Evolutionary conservation across 2,797 vertebrate genomes (phyloP).

Genomic region (Gila robusta): DNA sequence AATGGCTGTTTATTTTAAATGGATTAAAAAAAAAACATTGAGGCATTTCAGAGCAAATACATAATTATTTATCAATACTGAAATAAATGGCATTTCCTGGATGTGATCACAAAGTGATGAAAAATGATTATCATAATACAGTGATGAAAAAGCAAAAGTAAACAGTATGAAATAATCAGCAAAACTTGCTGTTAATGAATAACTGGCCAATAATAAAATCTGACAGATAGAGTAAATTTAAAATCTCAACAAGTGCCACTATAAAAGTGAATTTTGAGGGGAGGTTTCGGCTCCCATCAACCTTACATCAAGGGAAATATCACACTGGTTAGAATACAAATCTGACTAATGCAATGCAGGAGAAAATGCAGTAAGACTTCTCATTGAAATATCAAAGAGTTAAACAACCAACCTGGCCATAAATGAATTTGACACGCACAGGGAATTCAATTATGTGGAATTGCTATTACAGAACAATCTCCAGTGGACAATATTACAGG

Average conservation of each 20-base stretch:
- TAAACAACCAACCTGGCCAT: conserved; percentile 18
- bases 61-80: conserved; percentile 1
- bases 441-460: conserved; percentile 38
- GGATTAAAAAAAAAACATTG: not conserved
- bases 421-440: conserved; percentile 13
- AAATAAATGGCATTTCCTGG: not conserved
- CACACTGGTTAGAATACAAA: conserved; percentile 28
- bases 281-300: not conserved
- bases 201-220: not conserved
- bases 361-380: conserved; percentile 37
- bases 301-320: conserved; percentile 36
- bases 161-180: not conserved
- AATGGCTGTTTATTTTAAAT: not conserved
- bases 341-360: conserved; percentile 38
- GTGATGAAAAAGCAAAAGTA: not conserved
- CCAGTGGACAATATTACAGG: conserved; percentile 22
- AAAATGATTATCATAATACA: not conserved
- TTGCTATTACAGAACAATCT: conserved; percentile 32
- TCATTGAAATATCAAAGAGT: conserved; percentile 41
- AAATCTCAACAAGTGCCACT: not conserved
- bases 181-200: not conserved
- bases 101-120: not conserved
- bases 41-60: not conserved
- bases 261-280: not conserved
- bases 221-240: not conserved